Conservation (phyloP, 2,113 vertebrate genomes). For the Arizona elegans region DNA sequence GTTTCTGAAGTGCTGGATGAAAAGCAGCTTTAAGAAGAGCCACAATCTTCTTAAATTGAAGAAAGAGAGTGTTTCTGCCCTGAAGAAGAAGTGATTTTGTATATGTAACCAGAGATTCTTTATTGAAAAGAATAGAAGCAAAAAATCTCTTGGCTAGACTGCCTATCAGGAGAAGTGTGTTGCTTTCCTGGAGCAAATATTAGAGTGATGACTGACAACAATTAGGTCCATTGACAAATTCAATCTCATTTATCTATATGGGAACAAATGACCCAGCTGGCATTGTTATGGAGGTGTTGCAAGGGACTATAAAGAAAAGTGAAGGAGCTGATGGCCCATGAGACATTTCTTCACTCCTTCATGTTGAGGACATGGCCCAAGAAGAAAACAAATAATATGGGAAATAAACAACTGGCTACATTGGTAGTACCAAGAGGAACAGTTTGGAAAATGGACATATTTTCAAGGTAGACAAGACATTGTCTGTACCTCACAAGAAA, state of each 20-base stretch:
- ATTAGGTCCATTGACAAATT: neutral
- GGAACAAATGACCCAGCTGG: neutral
- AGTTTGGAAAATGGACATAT: neutral
- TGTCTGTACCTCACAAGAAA: neutral
- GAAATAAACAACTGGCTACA: neutral
- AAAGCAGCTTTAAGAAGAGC: neutral
- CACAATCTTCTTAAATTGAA: neutral
- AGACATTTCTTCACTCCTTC: neutral
- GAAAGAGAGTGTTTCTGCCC: neutral
- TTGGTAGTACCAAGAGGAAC: neutral
- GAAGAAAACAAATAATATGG: neutral
- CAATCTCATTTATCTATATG: neutral
- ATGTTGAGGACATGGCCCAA: neutral
- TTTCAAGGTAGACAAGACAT: neutral
- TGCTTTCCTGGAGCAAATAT: neutral
- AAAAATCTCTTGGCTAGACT: neutral
- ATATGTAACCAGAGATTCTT: neutral
- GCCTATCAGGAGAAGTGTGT: neutral
- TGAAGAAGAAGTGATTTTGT: neutral
- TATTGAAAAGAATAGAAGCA: neutral
- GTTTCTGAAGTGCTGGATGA: neutral
- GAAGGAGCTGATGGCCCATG: neutral
- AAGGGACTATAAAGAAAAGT: neutral
- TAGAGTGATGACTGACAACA: neutral
- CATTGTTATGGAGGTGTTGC: neutral